phyloP scores from a whole-genome alignment of 1,140 invertebrate species.

The Drosophila auraria region DNA sequence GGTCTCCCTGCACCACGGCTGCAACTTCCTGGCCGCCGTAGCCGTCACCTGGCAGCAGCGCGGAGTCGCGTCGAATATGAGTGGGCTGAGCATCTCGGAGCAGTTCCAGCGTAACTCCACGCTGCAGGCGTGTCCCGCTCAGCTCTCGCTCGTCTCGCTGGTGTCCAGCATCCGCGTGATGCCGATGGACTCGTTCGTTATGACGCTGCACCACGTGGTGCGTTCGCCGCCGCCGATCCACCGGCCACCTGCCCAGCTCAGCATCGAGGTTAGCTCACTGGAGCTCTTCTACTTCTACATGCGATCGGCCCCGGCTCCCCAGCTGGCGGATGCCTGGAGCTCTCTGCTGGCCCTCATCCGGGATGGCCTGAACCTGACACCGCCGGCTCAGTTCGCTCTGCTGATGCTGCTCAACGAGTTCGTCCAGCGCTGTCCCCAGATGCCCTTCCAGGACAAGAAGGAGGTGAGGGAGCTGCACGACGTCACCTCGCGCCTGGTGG shows the following conservation, averaged over 20 bases:
- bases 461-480: constrained; percentile 94
- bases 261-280: constrained; percentile 87
- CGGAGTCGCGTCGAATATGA: constrained; percentile 65
- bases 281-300: constrained; percentile 90
- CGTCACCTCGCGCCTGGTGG: constrained; percentile 91
- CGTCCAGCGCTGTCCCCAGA: constrained; percentile 91
- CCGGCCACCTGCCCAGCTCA: constrained; percentile 87
- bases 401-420: constrained; percentile 94
- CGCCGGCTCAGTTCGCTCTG: constrained; percentile 93
- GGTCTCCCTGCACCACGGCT: constrained; percentile 93
- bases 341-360: constrained; percentile 92
- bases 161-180: constrained; percentile 93
- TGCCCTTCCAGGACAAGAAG: constrained; percentile 88
- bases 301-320: constrained; percentile 88
- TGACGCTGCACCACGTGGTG: constrained; percentile 93
- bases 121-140: constrained; percentile 89
- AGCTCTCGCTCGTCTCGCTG: constrained; percentile 92
- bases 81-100: constrained; percentile 78
- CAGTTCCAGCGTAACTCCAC: constrained; percentile 80
- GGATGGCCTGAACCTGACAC: constrained; percentile 90
- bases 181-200: constrained; percentile 94
- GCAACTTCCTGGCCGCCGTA: constrained; percentile 93
- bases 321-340: constrained; percentile 92
- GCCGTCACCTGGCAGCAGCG: constrained; percentile 96
- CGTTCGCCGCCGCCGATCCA: constrained; percentile 91